Base-by-base conservation (phyloP, 2,888 invertebrate species). In the Xanthia icteritia region DNA sequence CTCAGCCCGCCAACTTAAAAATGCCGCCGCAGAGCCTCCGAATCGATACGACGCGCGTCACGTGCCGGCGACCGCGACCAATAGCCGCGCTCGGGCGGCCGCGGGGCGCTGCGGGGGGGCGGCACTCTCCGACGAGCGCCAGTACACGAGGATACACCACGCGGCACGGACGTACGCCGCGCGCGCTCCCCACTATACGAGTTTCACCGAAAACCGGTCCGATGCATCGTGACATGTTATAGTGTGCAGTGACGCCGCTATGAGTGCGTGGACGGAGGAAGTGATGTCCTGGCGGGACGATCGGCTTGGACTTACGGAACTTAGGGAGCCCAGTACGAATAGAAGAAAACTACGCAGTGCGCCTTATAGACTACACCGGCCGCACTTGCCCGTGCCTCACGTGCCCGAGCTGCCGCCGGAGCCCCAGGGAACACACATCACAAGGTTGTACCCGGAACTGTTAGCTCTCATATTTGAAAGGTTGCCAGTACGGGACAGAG, bases 381-480 rank as follows among this genome's bases (percentile, higher is more conserved):
- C 98, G 87, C 97, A 97, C 92, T 93, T 97, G 92, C 92, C 95
- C 86, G 92, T 92, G 90, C 92, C 96, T 94, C 97, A 96, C 94
- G 94, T 94, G 91, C 91, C 93, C 65, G 96, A 95, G 86, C 92
- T 92, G 92, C 97, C 96, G 94, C 89, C 97, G 93, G 94, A 96
- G 94, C 90, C 97, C 92, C 94, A 94, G 88, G 97, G 97, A 81
- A 98, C 98, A 74, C 98, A 99, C 96, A 98, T 99, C 89, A 98
- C 98, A 68, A 97, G 98, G 92, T 97, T 99, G 71, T 99, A 99
- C 94, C 99, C 99, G 36, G 99, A 99, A 95, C 98, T 99, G 86
- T 96, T 99, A 87, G 98, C 99, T 82, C 97, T 99, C 91, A 99
- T 99, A 93, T 99, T 99, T 94, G 98, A 98, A 92, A 98, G 99